Percentiles rank a stretch among this genome's conserved stretches.
These are phyloP conservation scores for Protonibea diacanthus DNA, from an alignment of 2,797 vertebrate genomes.

Conservation along the genomic window DNA sequence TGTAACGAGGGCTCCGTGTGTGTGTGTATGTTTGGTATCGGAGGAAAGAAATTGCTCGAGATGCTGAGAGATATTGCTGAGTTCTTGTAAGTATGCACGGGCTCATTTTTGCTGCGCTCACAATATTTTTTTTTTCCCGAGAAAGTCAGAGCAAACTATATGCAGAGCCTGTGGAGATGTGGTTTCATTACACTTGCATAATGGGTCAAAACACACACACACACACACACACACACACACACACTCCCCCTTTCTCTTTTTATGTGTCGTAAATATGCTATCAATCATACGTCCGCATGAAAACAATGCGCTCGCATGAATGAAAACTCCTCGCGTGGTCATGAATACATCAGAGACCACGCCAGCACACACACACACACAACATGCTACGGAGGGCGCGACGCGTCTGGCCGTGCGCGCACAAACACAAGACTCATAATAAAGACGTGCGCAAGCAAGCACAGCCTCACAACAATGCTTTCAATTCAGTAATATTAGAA, in stretches of 20 bases:
- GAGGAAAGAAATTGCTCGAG: constrained; percentile 22
- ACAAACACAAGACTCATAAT: neutral
- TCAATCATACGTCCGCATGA: constrained; percentile 55
- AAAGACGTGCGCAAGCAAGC: neutral
- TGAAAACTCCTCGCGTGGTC: constrained; percentile 5
- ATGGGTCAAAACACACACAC: constrained; percentile 53
- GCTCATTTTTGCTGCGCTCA: constrained; percentile 65
- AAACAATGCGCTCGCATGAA: constrained; percentile 14
- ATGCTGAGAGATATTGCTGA: constrained; percentile 63
- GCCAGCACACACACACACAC: neutral
- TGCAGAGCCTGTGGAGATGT: constrained; percentile 61
- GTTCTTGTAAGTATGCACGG: constrained; percentile 48
- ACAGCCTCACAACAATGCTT: constrained; percentile 34
- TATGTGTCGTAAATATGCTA: constrained; percentile 51
- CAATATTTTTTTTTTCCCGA: constrained; percentile 31
- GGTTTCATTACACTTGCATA: constrained; percentile 71
- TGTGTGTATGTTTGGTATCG: constrained; percentile 11
- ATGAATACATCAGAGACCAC: constrained; percentile 15
- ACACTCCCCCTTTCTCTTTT: constrained; percentile 17
- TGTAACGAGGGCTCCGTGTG: constrained; percentile 14
- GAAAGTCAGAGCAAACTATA: constrained; percentile 56
- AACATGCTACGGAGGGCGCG: neutral
- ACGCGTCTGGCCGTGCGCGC: no score
- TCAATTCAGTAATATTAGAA: constrained; percentile 68
- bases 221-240: neutral